Conservation (phyloP, 1,140 invertebrate species). For the Orussus abietinus region DNA sequence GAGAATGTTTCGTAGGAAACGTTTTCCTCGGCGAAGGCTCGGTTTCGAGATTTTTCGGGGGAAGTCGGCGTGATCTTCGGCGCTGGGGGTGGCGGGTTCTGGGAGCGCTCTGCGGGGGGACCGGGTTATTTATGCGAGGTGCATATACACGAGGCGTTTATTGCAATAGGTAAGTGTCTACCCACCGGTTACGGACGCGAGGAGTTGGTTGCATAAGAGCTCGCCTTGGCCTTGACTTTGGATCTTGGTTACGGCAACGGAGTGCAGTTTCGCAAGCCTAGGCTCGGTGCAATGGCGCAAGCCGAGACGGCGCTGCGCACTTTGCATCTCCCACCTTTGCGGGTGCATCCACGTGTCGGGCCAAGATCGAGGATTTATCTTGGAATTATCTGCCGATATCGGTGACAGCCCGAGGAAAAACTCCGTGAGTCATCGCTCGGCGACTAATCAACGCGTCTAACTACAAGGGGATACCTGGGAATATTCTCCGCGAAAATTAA, state of each 20-base stretch:
- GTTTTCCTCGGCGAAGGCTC: no score
- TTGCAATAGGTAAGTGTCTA: no score
- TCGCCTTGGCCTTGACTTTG: constrained; percentile 45
- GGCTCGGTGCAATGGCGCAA: constrained; percentile 12
- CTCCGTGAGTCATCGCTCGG: no score
- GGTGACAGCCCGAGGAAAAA: neutral
- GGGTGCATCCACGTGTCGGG: no score
- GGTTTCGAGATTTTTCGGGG: no score
- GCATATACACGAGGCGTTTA: no score
- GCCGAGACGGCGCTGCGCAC: constrained; percentile 3
- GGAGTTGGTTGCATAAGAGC: constrained; percentile 37
- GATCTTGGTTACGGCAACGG: constrained; percentile 43
- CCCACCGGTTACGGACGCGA: constrained; percentile 10
- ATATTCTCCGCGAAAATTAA: no score
- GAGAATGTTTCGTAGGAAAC: no score
- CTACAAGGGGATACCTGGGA: no score
- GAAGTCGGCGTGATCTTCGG: constrained; percentile 1
- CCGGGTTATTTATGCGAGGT: no score
- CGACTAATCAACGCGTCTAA: no score
- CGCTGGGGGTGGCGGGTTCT: neutral
- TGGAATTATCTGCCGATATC: neutral
- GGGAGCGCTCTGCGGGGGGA: constrained; percentile 16
- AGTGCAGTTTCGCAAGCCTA: constrained; percentile 20
- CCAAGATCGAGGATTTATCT: constrained; percentile 2
- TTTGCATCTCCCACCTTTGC: no score